phyloP scores from a whole-genome alignment of 2,888 invertebrate genomes.

The Oligia strigilis region DNA sequence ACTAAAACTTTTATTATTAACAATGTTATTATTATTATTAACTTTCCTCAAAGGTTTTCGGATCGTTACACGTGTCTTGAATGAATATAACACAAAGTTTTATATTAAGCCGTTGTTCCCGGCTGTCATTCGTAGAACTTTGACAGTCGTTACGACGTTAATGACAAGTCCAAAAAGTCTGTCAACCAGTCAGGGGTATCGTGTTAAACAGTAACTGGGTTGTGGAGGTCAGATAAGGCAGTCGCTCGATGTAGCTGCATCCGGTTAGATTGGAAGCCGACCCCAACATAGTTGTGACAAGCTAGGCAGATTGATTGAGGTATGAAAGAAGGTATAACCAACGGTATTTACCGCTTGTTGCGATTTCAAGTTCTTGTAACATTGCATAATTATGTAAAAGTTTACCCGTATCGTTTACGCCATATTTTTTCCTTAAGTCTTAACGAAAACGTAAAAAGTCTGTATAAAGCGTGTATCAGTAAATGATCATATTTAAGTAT shows the following conservation, averaged over 20 bases:
- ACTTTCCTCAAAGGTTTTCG: slow-evolving; percentile 13
- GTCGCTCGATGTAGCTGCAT: too few relatives aligned
- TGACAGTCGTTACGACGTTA: neutral
- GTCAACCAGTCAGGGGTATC: neutral
- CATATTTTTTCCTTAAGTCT: neutral
- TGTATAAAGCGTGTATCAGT: neutral
- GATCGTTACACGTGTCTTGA: slow-evolving; percentile 18
- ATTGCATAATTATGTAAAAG: neutral
- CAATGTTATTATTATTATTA: slow-evolving; percentile 26
- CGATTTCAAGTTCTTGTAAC: neutral
- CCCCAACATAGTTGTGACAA: neutral
- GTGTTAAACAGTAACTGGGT: too few relatives aligned
- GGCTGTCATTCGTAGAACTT: neutral
- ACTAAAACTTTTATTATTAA: slow-evolving; percentile 27
- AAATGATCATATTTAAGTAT: neutral
- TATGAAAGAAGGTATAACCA: neutral
- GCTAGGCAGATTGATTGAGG: neutral
- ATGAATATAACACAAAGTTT: slow-evolving; percentile 19
- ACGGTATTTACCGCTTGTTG: neutral
- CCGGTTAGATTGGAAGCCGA: neutral
- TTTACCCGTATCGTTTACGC: neutral
- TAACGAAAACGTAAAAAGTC: neutral
- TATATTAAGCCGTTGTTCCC: neutral
- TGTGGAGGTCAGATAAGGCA: too few relatives aligned
- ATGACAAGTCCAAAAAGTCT: neutral